Conservation (phyloP, 2,888 invertebrate genomes). For the Unio pictorum region DNA sequence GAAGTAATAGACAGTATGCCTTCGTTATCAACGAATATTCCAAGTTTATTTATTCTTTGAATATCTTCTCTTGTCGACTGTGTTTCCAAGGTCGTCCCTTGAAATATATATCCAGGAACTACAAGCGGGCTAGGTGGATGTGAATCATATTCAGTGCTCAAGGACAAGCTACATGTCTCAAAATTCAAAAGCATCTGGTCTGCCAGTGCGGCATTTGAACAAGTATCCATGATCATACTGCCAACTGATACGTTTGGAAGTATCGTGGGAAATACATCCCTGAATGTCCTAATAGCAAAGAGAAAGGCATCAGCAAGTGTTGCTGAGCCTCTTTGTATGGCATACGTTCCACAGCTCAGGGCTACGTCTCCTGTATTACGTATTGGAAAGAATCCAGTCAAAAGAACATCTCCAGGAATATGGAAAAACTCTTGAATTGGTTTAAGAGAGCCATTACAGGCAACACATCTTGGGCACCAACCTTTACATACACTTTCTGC, state of each 20-base stretch:
- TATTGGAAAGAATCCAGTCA: slow-evolving; percentile 52
- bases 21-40: slow-evolving; percentile 12
- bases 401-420: slow-evolving; percentile 48
- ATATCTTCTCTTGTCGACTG: slow-evolving; percentile 1
- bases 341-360: slow-evolving; percentile 36
- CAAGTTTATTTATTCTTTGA: slow-evolving; percentile 16
- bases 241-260: slow-evolving; percentile 46
- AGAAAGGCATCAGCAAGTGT: slow-evolving; percentile 46
- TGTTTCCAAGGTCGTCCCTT: slow-evolving; percentile 4
- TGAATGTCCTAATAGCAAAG: slow-evolving; percentile 45
- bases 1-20: slow-evolving; percentile 14
- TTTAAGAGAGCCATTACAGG: slow-evolving; percentile 11
- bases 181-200: slow-evolving; percentile 46
- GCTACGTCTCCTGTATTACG: slow-evolving; percentile 23
- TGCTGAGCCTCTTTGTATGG: slow-evolving; percentile 25
- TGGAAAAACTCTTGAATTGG: slow-evolving; percentile 18
- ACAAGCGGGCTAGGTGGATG: slow-evolving; percentile 25
- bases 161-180: slow-evolving; percentile 43
- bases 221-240: slow-evolving; percentile 50
- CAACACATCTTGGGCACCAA: slow-evolving; percentile 50
- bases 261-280: slow-evolving; percentile 36
- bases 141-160: slow-evolving; percentile 2
- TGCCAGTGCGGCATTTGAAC: slow-evolving; percentile 36
- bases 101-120: slow-evolving; percentile 37
- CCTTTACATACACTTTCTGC: slow-evolving; percentile 26